Base-by-base conservation (phyloP, 2,113 vertebrate species). In the Micronycteris hirsuta region DNA sequence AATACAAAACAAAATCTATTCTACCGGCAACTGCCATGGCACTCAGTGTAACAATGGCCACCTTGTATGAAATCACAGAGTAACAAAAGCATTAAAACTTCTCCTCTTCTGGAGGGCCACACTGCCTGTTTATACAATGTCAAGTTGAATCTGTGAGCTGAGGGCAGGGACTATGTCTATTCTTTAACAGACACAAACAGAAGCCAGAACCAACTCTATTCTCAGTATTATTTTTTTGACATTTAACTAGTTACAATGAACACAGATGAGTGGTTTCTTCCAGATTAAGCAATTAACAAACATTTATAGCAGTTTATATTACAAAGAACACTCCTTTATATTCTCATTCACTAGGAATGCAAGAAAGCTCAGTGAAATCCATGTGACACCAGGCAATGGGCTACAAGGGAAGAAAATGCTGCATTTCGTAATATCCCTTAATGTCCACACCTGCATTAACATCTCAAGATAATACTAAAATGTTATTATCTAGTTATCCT, bases 281-380 rank as follows among this genome's bases (percentile, higher is more conserved):
- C 78, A 92, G 91, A 84, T 81, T 65, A 92, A 87, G 86, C 70
- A 96, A 96, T 94, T 84, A 95, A 33, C 74, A 68, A 94, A 86
- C 49, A 94, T 77, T 84, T 93, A 84, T 8, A 84, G 49, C 70
- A 76, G 56, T 43, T 68, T 80, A 85, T 89, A 96, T 82, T 76
- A 90, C 45, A 68, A 73, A 83, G 74, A 94, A 82, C 71, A 94
- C 92, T 85, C 90, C 54, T 85, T 61, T 68, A 85, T 54, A 90
- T 63, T 86, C 88, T 95, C 70, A 68, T 58, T 92, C 4, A 3
- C 70, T 82, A 97, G 88, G 84, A 92, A 93, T 85, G 31, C 52
- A 89, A 85, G 54, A 90, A 94, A 95, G 80, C 7, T 63, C 70
- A 61, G 43, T 80, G 91, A 95, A 92, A 95, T 86, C 49, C 95